Conservation (phyloP, 2,888 invertebrate genomes). For the Scrobipalpa costella region DNA sequence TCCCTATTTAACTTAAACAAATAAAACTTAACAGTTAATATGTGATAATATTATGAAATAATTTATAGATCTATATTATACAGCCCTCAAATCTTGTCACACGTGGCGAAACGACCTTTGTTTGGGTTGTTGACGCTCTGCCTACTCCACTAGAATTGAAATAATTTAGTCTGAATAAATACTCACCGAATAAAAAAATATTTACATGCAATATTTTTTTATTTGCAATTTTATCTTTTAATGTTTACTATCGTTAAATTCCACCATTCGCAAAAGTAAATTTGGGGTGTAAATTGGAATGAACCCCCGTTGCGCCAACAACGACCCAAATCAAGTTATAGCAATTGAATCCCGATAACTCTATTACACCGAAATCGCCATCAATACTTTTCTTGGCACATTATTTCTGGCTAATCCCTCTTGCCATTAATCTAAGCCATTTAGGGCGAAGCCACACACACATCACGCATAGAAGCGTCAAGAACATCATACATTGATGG, state of each 20-base stretch:
- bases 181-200: too few species aligned
- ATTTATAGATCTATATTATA: too few species aligned
- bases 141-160: too few species aligned
- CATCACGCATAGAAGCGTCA: neutral
- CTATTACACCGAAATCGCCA: constrained; percentile 2
- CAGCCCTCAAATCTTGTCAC: too few species aligned
- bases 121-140: too few species aligned
- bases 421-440: constrained; percentile 27
- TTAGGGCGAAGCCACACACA: constrained; percentile 3
- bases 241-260: neutral
- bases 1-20: too few species aligned
- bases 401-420: constrained; percentile 23
- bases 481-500: neutral
- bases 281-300: neutral
- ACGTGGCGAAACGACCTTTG: too few species aligned
- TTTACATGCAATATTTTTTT: too few species aligned
- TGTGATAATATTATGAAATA: too few species aligned
- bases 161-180: too few species aligned
- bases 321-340: constrained; percentile 5
- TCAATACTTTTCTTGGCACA: constrained; percentile 16
- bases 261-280: neutral
- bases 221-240: too few species aligned
- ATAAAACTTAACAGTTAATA: too few species aligned
- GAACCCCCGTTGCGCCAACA: constrained; percentile 4
- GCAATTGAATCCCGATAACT: constrained; percentile 15